These are phyloP conservation scores for Sycobia sp. DNA, from an alignment of 1,140 invertebrate species.

Conservation along the genomic window DNA sequence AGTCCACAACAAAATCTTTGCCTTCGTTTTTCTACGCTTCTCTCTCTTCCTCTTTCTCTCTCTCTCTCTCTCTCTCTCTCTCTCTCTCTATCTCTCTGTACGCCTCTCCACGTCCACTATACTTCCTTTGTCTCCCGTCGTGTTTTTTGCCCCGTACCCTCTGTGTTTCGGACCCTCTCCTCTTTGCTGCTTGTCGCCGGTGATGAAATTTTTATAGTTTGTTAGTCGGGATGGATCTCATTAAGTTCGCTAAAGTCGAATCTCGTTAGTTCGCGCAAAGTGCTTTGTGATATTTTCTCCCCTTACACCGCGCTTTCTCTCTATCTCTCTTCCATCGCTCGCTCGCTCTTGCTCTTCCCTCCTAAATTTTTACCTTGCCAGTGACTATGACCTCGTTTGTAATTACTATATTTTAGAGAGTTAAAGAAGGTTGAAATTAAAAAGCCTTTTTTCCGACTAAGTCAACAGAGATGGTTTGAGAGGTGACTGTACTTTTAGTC, in stretches of 20 bases:
- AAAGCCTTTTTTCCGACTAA: conserved; percentile 13
- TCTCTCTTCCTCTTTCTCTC: too few species aligned
- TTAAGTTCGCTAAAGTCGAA: conserved; percentile 22
- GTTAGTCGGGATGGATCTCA: conserved; percentile 22
- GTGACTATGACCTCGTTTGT: conserved; percentile 8
- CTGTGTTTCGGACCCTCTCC: too few species aligned
- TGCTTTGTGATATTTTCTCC: conserved; percentile 22
- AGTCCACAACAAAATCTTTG: too few species aligned
- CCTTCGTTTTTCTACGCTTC: too few species aligned
- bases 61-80: neutral
- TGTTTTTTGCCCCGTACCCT: too few species aligned
- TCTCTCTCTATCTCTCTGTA: too few species aligned
- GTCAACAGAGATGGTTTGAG: neutral
- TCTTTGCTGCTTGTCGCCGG: neutral
- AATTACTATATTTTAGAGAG: conserved; percentile 21
- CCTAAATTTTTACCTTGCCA: too few species aligned
- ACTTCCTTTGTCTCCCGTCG: too few species aligned
- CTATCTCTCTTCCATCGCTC: neutral
- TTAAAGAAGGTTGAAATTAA: conserved; percentile 22
- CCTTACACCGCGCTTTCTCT: too few species aligned
- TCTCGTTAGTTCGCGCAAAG: conserved; percentile 14
- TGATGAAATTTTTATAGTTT: conserved; percentile 21
- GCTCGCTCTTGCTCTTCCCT: neutral
- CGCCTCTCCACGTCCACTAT: neutral
- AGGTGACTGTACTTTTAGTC: neutral